Percentiles rank a stretch among this genome's conserved stretches.
These are phyloP conservation scores for Maccullochella peelii DNA, from an alignment of 2,113 vertebrate genomes.

Conservation along the genomic window DNA sequence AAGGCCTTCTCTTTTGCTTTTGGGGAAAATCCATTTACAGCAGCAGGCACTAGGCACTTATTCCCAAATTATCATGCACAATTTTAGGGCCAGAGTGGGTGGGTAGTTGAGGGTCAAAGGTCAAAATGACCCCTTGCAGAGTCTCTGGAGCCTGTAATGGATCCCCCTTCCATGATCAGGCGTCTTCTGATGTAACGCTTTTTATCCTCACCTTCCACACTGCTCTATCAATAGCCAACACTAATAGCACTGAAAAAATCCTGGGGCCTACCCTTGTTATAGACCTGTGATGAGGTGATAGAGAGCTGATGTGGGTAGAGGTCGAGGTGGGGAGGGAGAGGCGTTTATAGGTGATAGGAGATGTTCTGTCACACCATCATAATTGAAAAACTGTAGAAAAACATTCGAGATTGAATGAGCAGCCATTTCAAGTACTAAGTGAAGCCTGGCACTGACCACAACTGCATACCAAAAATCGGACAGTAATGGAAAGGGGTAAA, in stretches of 20 bases:
- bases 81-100: slow-evolving; percentile 38
- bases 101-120: slow-evolving; percentile 48
- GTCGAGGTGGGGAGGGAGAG: neutral
- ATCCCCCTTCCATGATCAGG: slow-evolving; percentile 15
- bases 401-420: too few species aligned
- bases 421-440: neutral
- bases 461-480: neutral
- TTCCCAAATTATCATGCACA: slow-evolving; percentile 39
- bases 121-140: slow-evolving; percentile 41
- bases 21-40: neutral
- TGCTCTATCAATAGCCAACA: slow-evolving; percentile 5
- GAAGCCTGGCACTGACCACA: neutral
- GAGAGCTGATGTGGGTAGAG: neutral
- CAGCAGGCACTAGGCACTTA: neutral
- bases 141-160: slow-evolving; percentile 49
- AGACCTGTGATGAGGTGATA: neutral
- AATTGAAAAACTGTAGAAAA: too few species aligned
- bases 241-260: neutral
- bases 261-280: neutral
- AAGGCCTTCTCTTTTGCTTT: neutral
- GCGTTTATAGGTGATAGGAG: neutral
- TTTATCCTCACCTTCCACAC: slow-evolving; percentile 7
- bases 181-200: slow-evolving; percentile 25
- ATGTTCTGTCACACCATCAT: neutral
- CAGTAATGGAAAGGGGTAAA: neutral